Base-by-base conservation (phyloP, 2,888 invertebrate species). In the Stenotaenia linearis region DNA sequence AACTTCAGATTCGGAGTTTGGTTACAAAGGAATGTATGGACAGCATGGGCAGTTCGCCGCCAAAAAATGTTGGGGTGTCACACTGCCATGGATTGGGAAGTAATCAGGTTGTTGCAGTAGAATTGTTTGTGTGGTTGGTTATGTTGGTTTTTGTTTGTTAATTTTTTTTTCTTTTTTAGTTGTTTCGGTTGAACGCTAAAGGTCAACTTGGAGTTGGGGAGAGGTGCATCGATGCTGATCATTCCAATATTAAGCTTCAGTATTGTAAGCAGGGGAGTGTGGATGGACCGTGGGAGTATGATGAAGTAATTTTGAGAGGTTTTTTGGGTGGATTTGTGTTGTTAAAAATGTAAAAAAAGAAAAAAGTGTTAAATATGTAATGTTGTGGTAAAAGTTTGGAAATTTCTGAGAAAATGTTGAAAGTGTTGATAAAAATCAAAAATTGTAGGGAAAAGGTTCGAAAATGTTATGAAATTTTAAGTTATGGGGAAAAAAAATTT, bases 181-280 rank as follows among this genome's bases (percentile, higher is more conserved):
- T 82, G 21, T 81, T 82, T 78, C 89, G 98, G 35, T 88, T 98
- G 79, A 99, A 99, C 88, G 91, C 92, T 21, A 93, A 94, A 82
- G 98, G 98, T 0, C 98, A 99, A 87, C 85, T 98, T 76, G 95
- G 96, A 37, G 93, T 96, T 1, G 99, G 98, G 32, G 99, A 99
- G 87, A 90, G 98, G 75, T 99, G 99, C 85, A 91, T 98, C 10
- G 95, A 96, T 85, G 95, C 94, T 0, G 94, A 95, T 85, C 89
- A 91, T 0, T 93, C 94, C 85, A 93, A 93, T 85, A 93, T 92
- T 97, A 18, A 96, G 95, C 86, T 97, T 81, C 93, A 94, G 32
- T 94, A 95, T 85, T 98, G 98, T 87, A 90, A 93, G 78, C 89
- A 96, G 80, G 97, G 97, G 78, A 95, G 95, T 15, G 97, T 96